Conservation (phyloP, 2,797 vertebrate genomes). For the Chelon auratus region DNA sequence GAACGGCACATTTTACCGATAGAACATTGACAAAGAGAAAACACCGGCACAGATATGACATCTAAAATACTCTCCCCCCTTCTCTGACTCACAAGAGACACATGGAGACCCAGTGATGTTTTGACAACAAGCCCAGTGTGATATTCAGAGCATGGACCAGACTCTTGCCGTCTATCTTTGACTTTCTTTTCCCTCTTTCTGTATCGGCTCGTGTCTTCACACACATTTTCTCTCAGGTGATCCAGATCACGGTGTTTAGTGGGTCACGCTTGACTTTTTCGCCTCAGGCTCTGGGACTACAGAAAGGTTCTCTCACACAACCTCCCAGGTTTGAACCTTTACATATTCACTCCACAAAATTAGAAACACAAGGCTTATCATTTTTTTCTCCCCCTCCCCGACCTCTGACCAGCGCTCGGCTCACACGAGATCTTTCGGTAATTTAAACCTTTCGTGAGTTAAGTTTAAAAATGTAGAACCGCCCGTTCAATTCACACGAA, state of each 20-base stretch:
- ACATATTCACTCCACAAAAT: background rate
- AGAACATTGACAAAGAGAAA: conserved; percentile 26
- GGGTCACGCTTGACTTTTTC: conserved; percentile 51
- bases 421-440: background rate
- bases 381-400: background rate
- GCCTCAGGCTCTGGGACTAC: conserved; percentile 25
- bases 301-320: conserved; percentile 35
- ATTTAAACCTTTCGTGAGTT: background rate
- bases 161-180: conserved; percentile 28
- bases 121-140: conserved; percentile 65
- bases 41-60: conserved; percentile 37
- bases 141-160: conserved; percentile 43
- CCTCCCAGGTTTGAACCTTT: conserved; percentile 18
- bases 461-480: background rate
- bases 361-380: background rate
- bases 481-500: background rate
- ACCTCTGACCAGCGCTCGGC: background rate
- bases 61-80: conserved; percentile 4
- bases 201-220: conserved; percentile 24
- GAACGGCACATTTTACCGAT: conserved; percentile 33
- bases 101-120: conserved; percentile 56
- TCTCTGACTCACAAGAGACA: conserved; percentile 21
- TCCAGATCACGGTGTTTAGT: conserved; percentile 55
- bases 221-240: conserved; percentile 57
- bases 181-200: conserved; percentile 1